Evolutionary conservation across 2,113 vertebrate genomes (phyloP).

Genomic region (Neogobius melanostomus): DNA sequence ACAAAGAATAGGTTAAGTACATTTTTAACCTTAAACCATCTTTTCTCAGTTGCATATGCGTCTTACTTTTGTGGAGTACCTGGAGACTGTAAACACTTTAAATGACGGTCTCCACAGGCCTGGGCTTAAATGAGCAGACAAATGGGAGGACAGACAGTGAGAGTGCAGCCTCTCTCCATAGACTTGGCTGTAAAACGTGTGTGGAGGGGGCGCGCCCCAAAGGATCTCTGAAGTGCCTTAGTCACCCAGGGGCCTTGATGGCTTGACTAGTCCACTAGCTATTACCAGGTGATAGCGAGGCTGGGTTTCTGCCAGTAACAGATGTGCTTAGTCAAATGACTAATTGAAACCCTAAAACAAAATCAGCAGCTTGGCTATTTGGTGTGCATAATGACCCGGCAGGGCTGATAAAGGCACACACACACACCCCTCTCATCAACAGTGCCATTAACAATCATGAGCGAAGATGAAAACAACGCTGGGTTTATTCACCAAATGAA

Average conservation of each 20-base stretch:
- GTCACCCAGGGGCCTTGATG: conserved; percentile 61
- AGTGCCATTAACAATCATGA: conserved; percentile 99
- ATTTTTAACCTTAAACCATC: conserved; percentile 51
- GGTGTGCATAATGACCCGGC: conserved; percentile 96
- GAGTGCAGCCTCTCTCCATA: conserved; percentile 65
- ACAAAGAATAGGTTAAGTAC: conserved; percentile 47
- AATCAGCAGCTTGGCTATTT: conserved; percentile 98
- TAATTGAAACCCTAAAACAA: conserved; percentile 99
- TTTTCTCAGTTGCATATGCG: conserved; percentile 29
- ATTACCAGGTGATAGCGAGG: conserved; percentile 84
- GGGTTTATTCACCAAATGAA: conserved; percentile 99
- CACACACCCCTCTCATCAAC: conserved; percentile 96
- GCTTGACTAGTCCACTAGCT: conserved; percentile 82
- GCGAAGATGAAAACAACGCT: conserved; percentile 99
- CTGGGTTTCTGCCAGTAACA: conserved; percentile 93
- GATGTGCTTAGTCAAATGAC: conserved; percentile 99
- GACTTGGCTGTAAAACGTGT: conserved; percentile 73
- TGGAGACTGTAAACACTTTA: conserved; percentile 43
- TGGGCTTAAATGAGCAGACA: conserved; percentile 57
- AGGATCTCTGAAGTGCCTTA: conserved; percentile 71
- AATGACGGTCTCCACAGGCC: conserved; percentile 53
- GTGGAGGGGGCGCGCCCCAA: conserved; percentile 69
- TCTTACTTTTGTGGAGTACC: conserved; percentile 42
- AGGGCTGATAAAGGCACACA: conserved; percentile 86
- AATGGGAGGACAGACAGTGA: conserved; percentile 52